Base-by-base conservation (phyloP, 30 jellyfish, hydroid and myxozoan genomes). In the Hydractinia symbiolongicarpus region DNA sequence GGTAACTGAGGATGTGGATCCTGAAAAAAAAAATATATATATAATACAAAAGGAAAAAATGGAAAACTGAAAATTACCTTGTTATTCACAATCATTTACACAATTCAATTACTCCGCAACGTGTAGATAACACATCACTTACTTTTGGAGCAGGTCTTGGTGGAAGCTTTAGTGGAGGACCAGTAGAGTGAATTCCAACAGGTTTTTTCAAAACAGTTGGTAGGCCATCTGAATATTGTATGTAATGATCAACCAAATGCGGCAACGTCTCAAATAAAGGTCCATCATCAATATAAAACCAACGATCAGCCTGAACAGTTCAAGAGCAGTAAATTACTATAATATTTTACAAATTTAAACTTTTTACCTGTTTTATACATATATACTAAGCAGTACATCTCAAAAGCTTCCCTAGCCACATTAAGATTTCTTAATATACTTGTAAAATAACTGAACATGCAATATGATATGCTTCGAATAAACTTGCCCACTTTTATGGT, bases 211-310 rank as follows among this genome's bases (percentile, higher is more conserved):
- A 68, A 8, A 91, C 79, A 54, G 79, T 83, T 4, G 98, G 98
- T 72, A 91, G 68, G 40, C 98, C 98, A 79, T 91, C 98, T 78
- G 83, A 79, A 67, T 91, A 94, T 9, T 85, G 92, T 57, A 81
- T 75, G 83, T 91, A 91, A 76, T 91, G 98, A 66, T 91, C 98
- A 0, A 91, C 89, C 6, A 86, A 78, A 77, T 91, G 98, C 5
- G 96, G 96, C 75, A 91, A 72, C 13, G 98, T 91, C 75, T 91
- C 98, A 55, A 91, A 91, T 79, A 91, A 79, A 8, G 98, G 98
- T 4, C 98, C 98, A 66, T 91, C 98, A 69, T 91, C 98, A 7
- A 91, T 91, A 81, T 91, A 91, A 80, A 86, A 91, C 96, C 96
- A 91, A 5, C 98, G 93, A 66, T 91, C 98, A 4, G 98, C 98